Conservation (phyloP, 1,140 invertebrate species). For the Schlechtendalia chinensis region DNA sequence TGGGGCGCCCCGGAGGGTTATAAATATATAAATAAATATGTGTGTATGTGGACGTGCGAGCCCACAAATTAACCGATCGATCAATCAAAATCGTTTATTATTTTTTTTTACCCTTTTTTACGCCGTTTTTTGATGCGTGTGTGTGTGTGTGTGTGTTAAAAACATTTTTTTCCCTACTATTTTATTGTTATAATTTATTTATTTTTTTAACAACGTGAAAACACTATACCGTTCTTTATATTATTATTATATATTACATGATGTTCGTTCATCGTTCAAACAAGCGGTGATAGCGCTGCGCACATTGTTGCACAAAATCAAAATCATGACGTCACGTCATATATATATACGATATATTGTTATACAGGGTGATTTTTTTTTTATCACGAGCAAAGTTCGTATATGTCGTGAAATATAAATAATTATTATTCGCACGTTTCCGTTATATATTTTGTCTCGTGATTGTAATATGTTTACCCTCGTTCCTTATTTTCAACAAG, state of each 20-base stretch:
- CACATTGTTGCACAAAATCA: neutral
- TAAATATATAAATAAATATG: no score
- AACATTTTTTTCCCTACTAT: neutral
- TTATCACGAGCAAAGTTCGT: no score
- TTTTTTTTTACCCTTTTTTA: neutral
- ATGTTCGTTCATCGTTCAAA: conserved; percentile 2
- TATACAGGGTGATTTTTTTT: no score
- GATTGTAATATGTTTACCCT: no score
- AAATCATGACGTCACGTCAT: no score
- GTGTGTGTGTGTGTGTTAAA: neutral
- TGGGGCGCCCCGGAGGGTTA: neutral
- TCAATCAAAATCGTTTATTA: conserved; percentile 24
- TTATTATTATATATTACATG: no score
- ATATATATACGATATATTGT: no score
- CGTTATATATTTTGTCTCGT: no score
- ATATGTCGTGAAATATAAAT: no score
- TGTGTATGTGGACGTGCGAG: neutral
- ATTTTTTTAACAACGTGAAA: conserved; percentile 20
- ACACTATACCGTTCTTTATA: neutral
- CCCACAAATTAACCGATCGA: conserved; percentile 22
- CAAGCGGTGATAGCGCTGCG: neutral
- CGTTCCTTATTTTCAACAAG: no score
- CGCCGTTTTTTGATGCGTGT: neutral
- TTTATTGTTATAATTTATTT: conserved; percentile 3
- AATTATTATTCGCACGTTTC: no score